A percentile compares a stretch with the other conserved stretches of the same genome.
Evolutionary conservation across 2,113 vertebrate species (phyloP).

Genomic region (Cairina moschata): DNA sequence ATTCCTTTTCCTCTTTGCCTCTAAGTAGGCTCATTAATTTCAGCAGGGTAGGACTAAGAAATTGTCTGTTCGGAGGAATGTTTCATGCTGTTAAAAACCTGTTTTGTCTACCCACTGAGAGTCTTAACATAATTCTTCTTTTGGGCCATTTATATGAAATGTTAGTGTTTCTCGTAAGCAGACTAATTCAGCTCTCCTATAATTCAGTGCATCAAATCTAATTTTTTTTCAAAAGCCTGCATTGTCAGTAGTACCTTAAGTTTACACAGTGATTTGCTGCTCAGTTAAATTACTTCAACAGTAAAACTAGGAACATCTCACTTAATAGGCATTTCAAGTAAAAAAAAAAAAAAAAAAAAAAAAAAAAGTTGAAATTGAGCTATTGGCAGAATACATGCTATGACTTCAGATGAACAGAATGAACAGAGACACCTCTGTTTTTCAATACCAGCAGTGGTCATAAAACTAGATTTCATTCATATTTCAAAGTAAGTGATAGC

Average conservation of each 20-base stretch:
- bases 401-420: not conserved
- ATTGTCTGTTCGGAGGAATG: not conserved
- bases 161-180: not conserved
- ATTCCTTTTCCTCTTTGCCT: not conserved
- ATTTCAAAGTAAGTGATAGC: not conserved
- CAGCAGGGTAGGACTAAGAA: not conserved
- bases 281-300: not conserved
- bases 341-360: not conserved
- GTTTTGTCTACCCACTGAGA: not conserved
- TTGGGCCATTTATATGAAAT: not conserved
- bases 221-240: not conserved
- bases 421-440: not conserved
- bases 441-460: not conserved
- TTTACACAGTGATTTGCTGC: not conserved
- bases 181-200: not conserved
- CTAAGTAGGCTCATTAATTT: not conserved
- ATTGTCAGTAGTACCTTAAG: not conserved
- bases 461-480: not conserved
- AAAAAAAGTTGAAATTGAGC: not conserved
- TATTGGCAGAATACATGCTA: not conserved
- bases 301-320: not conserved
- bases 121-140: not conserved
- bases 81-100: not conserved
- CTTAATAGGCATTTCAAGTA: not conserved
- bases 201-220: not conserved